These are phyloP conservation scores for Nibea albiflora DNA, from an alignment of 2,113 vertebrate genomes.

Conservation along the genomic window DNA sequence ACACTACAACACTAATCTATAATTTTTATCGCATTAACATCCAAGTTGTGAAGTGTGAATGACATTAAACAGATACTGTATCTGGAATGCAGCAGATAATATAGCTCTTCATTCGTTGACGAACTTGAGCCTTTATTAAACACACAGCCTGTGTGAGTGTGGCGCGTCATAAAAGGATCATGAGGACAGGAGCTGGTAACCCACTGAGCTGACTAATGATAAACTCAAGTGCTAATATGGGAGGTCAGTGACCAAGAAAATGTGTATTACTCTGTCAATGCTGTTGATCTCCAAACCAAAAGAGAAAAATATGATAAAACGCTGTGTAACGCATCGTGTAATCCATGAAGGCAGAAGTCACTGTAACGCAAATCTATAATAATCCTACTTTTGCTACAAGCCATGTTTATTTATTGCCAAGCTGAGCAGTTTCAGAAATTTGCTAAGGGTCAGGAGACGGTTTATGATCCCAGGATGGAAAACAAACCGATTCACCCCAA, in stretches of 20 bases:
- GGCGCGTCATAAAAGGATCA: conserved; percentile 22
- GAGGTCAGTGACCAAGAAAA: neutral
- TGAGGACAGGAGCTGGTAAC: conserved; percentile 27
- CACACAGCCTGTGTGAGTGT: conserved; percentile 8
- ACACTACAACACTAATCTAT: too few species aligned
- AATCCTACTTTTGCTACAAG: neutral
- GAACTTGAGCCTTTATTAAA: conserved; percentile 24
- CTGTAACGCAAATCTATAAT: neutral
- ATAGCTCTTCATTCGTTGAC: conserved; percentile 6
- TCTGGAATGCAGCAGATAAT: neutral
- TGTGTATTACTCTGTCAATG: neutral
- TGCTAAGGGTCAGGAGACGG: conserved; percentile 12
- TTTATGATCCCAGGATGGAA: conserved; percentile 5
- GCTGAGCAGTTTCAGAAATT: neutral
- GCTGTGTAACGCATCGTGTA: neutral
- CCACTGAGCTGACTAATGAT: conserved; percentile 17
- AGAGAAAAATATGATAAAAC: neutral
- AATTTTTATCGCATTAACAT: neutral
- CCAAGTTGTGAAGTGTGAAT: conserved; percentile 8
- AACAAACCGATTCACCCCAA: neutral
- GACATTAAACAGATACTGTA: neutral
- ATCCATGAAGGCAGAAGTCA: neutral
- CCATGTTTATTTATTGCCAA: conserved; percentile 3
- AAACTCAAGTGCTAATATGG: neutral
- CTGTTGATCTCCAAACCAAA: neutral